Base-by-base conservation (phyloP, 1,140 invertebrate genomes). In the Drosophila setifemur region DNA sequence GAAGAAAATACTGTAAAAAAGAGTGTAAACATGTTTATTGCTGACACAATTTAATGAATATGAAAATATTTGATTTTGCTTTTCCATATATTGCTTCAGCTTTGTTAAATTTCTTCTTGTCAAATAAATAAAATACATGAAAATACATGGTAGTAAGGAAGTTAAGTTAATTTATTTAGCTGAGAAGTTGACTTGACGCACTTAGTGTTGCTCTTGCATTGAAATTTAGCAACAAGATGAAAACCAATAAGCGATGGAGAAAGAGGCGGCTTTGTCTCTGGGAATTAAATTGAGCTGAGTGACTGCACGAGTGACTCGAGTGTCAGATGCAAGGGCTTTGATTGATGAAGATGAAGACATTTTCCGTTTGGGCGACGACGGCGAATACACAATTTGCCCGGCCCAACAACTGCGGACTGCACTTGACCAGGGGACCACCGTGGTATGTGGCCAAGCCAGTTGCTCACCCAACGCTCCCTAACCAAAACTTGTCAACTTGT, bases 341-440 rank as follows among this genome's bases (percentile, higher is more conserved):
- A 86, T 86, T 86, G 81, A 86, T 86, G 82, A 86, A 86, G 81
- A 86, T 86, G 81, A 86, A 86, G 81, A 86, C 72, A 81, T 86
- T 86, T 86, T 86, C 75, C 82, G 72, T 75, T 73, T 86, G 72
- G 60, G 42, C 60, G 42, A 23, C 35, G 35, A 39, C 33, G 19
- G 28, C 44, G 14, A 8, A 9, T 19, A 21, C 37, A 61, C 50
- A 66, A 72, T 68, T 79, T 83, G 76, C 40, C 61, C 54, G 47
- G 29, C 63, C 43, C 40, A 47, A 39, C 50, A 37, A 39, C 43
- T 57, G 28, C 19, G 40, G 54, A 73, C 57, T 73, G 70, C 69
- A 73, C 69, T 73, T 73, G 69, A 73, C 70, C 70, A 66, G 44
- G 55, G 44, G 33, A 69, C 50, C 42, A 40, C 16, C 29, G 33